phyloP scores from a whole-genome alignment of 1,140 invertebrate species.

The Maniola jurtina region DNA sequence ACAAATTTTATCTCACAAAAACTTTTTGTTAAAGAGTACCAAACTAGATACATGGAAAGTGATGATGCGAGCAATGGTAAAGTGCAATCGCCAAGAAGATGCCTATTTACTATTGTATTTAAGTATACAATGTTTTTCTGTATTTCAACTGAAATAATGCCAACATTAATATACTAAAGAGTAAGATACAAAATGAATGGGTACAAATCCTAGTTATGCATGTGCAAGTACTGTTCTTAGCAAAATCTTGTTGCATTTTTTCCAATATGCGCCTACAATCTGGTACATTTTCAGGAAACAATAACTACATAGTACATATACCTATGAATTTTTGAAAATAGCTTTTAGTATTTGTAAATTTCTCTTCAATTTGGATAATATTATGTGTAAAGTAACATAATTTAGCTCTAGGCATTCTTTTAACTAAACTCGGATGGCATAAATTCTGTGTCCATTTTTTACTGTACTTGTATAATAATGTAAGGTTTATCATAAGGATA shows the following conservation, averaged over 20 bases:
- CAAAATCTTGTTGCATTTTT: constrained; percentile 7
- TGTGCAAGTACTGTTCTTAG: not conserved
- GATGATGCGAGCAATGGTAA: not conserved
- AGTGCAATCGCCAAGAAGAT: not conserved
- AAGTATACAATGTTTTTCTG: too few relatives aligned
- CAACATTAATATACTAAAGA: not conserved
- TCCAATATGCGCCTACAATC: constrained; percentile 21
- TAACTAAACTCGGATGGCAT: constrained; percentile 50
- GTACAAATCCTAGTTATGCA: constrained; percentile 4
- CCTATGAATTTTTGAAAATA: constrained; percentile 31
- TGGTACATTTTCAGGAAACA: constrained; percentile 22
- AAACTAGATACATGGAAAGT: not conserved
- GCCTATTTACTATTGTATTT: not conserved
- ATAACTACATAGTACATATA: too few relatives aligned
- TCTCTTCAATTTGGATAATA: constrained; percentile 44
- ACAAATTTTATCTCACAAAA: too few relatives aligned
- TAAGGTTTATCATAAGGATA: constrained; percentile 43
- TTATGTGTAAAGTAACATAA: constrained; percentile 56
- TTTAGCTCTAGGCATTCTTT: constrained; percentile 65
- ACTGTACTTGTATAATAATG: constrained; percentile 50
- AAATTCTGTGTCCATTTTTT: constrained; percentile 56
- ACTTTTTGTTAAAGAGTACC: too few relatives aligned
- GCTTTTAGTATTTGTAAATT: constrained; percentile 48
- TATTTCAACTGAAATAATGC: not conserved
- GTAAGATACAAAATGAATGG: too few relatives aligned